phyloP scores from a whole-genome alignment of 2,888 invertebrate species.

The Osmoderma eremita region DNA sequence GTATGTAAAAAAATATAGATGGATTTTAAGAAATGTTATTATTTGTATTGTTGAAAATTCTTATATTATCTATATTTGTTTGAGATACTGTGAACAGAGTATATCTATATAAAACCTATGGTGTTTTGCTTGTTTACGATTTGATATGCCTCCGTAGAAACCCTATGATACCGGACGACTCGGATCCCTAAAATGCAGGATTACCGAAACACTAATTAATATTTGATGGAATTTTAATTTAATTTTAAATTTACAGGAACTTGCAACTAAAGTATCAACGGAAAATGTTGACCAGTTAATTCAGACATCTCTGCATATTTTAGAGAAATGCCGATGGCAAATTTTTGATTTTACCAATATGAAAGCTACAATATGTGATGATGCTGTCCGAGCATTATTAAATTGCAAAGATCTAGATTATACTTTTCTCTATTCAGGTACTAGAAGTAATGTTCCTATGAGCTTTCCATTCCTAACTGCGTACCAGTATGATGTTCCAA shows the following conservation, averaged over 20 bases:
- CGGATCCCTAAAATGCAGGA: too few relatives aligned
- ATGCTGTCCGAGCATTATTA: slow-evolving; percentile 47
- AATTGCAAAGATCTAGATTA: slow-evolving; percentile 27
- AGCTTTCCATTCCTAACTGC: too few relatives aligned
- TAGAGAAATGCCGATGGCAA: slow-evolving; percentile 52
- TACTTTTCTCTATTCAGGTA: slow-evolving; percentile 27
- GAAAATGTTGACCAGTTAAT: slow-evolving; percentile 30
- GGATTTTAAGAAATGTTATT: too few relatives aligned
- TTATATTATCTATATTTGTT: too few relatives aligned
- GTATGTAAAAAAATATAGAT: too few relatives aligned
- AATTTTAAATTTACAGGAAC: slow-evolving; percentile 25
- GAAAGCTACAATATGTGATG: slow-evolving; percentile 52
- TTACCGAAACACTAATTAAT: background rate
- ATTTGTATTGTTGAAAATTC: too few relatives aligned
- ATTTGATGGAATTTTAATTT: background rate
- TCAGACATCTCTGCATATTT: slow-evolving; percentile 50
- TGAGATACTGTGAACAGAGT: too few relatives aligned
- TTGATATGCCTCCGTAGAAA: too few relatives aligned
- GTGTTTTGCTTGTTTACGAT: too few relatives aligned
- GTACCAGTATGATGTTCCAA: too few relatives aligned
- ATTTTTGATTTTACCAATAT: slow-evolving; percentile 54
- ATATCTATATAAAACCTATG: too few relatives aligned
- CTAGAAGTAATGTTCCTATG: background rate
- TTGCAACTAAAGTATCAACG: slow-evolving; percentile 7
- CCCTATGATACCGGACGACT: too few relatives aligned